Base-by-base conservation (phyloP, 1,140 invertebrate species). In the Bactericera cockerelli region DNA sequence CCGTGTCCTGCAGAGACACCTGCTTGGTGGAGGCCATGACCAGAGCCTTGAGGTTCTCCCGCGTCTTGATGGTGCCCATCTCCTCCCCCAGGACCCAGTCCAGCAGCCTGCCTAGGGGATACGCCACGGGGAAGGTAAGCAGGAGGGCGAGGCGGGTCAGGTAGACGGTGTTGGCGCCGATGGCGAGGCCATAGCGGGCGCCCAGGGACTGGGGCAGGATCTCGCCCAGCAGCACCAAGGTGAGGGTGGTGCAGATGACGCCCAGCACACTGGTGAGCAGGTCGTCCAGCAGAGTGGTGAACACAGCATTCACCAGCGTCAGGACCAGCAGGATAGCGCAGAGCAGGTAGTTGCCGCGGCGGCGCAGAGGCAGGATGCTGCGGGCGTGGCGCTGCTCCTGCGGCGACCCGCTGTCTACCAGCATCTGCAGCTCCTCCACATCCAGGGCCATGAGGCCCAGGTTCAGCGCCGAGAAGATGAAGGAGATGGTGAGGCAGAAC, bases 201-300 rank as follows among this genome's bases (percentile, higher is more conserved):
- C 79, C 79, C 24, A 80, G 67, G n/a, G 77, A 75, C 55, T 81
- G 79, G 22, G 80, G 80, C 57, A 81, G 67, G 63, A 82, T 81
- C 69, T 82, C 80, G 64, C 81, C 81, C 67, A 81, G 79, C 1
- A 82, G 67, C 2, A 82, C 80, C 69, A 82, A 82, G 11, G 72
- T 73, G 31, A 79, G 60, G 6, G 79, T 79, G 11, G 78, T 67
- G 14, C 66, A 61, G 0, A 68, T 63, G 2, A 68, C 59, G 10
- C 80, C 78, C 39, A 77, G 65, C 19, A 76, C 42, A 49, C 42
- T 22, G n/a, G 42, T 19, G 8, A 16, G 6, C 28, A 82, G 63
- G 62, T 77, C 71, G 64, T 82, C 81, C 39, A 83, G 66, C 2
- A 82, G 66, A 60, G 84, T 79, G 0, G 81, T 80, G 22, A 81